Evolutionary conservation across 1,140 invertebrate species (phyloP).

Genomic region (Archivesica marissinica): DNA sequence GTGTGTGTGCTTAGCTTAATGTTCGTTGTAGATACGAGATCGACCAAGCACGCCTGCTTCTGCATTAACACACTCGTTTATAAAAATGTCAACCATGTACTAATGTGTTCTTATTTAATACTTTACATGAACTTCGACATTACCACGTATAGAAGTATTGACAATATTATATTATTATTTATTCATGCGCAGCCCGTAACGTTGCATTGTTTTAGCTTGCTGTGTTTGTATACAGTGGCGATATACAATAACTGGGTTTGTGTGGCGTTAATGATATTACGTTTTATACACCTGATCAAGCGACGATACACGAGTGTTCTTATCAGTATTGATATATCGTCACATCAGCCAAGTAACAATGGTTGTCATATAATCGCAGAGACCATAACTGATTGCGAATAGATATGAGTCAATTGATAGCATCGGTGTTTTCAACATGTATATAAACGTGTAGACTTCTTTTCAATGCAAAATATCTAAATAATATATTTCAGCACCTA

Average conservation of each 20-base stretch:
- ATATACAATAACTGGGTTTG: slow-evolving; percentile 5
- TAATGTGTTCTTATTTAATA: slow-evolving; percentile 2
- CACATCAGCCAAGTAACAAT: not conserved
- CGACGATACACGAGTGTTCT: not conserved
- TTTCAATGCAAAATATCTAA: no score
- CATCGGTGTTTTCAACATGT: no score
- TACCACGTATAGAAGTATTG: not conserved
- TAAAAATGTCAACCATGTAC: no score
- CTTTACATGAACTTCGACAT: not conserved
- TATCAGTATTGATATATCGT: slow-evolving; percentile 11
- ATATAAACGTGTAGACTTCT: no score
- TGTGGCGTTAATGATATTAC: slow-evolving; percentile 30
- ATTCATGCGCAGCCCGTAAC: slow-evolving; percentile 50
- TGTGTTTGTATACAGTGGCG: slow-evolving; percentile 12
- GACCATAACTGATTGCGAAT: not conserved
- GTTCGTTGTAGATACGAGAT: not conserved
- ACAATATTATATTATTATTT: slow-evolving; percentile 46
- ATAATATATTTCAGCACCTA: no score
- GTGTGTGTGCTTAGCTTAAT: no score
- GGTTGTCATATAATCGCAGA: not conserved
- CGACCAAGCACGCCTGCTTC: not conserved
- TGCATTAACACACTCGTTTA: no score
- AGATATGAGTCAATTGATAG: not conserved
- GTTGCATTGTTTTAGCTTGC: slow-evolving; percentile 12
- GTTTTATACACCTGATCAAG: slow-evolving; percentile 8